These are phyloP conservation scores for Drosophila cognata DNA, from an alignment of 2,888 invertebrate species.

Conservation along the genomic window DNA sequence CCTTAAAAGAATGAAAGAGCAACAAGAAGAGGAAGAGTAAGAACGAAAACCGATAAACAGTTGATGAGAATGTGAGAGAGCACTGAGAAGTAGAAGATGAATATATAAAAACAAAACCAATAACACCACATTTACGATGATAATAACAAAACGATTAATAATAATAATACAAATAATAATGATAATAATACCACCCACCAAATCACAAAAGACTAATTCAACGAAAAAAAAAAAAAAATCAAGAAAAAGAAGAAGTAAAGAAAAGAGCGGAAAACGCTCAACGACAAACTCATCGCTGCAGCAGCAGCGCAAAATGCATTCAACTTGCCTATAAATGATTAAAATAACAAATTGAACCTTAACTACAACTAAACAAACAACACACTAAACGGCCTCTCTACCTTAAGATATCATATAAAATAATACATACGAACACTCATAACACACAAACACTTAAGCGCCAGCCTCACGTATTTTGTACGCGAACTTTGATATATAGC, in stretches of 20 bases:
- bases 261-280: conserved; percentile 26
- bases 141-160: conserved; percentile 24
- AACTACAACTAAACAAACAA: conserved; percentile 36
- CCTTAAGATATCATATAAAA: conserved; percentile 54
- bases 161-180: conserved; percentile 43
- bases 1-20: conserved; percentile 58
- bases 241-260: conserved; percentile 20
- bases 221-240: conserved; percentile 35
- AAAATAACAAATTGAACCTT: conserved; percentile 33
- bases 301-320: conserved; percentile 73
- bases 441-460: conserved; percentile 37
- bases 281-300: conserved; percentile 67
- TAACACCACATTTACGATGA: conserved; percentile 12
- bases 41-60: conserved; percentile 27
- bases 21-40: neutral
- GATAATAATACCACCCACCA: conserved; percentile 74
- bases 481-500: conserved; percentile 29
- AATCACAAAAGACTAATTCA: conserved; percentile 79
- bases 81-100: conserved; percentile 2
- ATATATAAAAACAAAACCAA: conserved; percentile 17
- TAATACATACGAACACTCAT: conserved; percentile 9
- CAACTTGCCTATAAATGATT: conserved; percentile 67
- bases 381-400: conserved; percentile 61
- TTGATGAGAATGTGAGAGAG: conserved; percentile 25
- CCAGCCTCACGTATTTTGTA: conserved; percentile 28